A percentile compares a stretch with the other conserved stretches of the same genome.
Evolutionary conservation across 2,113 vertebrate species (phyloP).

Genomic region (Cryptomyrus ogoouensis): DNA sequence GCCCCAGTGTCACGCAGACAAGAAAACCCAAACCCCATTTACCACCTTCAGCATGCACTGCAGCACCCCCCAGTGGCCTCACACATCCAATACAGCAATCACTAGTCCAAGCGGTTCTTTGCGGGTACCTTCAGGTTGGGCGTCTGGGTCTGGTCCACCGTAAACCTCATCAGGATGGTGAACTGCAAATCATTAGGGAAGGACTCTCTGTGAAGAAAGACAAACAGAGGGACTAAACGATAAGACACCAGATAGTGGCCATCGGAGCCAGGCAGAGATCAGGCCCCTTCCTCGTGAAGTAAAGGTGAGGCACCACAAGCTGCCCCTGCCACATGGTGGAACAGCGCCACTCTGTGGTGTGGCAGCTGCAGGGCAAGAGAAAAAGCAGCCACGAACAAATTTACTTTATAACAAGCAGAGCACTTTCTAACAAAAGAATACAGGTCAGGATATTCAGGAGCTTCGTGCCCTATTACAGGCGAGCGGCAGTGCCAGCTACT

Average conservation of each 20-base stretch:
- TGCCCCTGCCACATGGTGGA: not conserved
- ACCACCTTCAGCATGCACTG: not conserved
- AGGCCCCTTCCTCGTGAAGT: not conserved
- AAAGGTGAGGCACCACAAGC: not conserved
- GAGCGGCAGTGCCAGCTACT: not conserved
- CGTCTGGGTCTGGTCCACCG: constrained; percentile 96
- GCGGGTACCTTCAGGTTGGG: constrained; percentile 84
- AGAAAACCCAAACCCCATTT: not conserved
- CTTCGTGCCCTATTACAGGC: too few species aligned
- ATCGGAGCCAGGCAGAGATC: not conserved
- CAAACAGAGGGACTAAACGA: not conserved
- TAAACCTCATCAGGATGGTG: constrained; percentile 96
- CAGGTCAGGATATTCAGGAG: too few species aligned
- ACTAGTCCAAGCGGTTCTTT: not conserved
- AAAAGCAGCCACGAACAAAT: not conserved
- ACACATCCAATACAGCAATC: not conserved
- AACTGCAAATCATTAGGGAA: constrained; percentile 96
- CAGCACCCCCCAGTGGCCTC: not conserved
- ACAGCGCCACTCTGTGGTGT: not conserved
- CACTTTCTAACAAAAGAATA: too few species aligned
- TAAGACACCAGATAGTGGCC: not conserved
- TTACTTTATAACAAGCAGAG: too few species aligned
- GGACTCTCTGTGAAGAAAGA: constrained; percentile 71
- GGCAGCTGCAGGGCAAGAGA: not conserved
- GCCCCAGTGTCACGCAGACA: not conserved